These are phyloP conservation scores for Helobdella robusta DNA, from an alignment of 2,888 invertebrate genomes.

Conservation along the genomic window DNA sequence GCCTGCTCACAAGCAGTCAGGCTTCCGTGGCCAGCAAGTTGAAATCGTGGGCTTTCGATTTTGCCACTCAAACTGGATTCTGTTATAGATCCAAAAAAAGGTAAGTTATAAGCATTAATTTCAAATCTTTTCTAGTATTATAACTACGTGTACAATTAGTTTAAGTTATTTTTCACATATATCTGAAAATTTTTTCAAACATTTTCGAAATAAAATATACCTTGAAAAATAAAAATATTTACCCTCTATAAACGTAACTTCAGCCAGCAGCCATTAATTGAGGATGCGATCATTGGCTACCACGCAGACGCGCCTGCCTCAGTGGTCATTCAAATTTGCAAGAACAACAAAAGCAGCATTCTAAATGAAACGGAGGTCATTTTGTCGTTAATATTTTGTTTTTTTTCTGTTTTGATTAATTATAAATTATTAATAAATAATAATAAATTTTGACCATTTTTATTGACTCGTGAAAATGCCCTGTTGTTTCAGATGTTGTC, in stretches of 20 bases:
- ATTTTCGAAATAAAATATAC: neutral
- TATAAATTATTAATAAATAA: neutral
- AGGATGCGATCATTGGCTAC: constrained; percentile 43
- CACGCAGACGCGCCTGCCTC: constrained; percentile 41
- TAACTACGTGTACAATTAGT: no score
- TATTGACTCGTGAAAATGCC: no score
- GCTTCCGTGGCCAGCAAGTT: constrained; percentile 35
- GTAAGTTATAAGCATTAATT: neutral
- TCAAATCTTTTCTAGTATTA: no score
- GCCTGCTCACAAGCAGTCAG: constrained; percentile 39
- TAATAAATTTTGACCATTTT: no score
- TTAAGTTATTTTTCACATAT: no score
- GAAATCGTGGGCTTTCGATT: constrained; percentile 36
- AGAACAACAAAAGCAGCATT: neutral
- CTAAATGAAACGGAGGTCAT: constrained; percentile 11
- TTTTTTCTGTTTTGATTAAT: neutral
- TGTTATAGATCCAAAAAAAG: neutral
- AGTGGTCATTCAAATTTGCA: constrained; percentile 38
- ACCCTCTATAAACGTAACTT: neutral
- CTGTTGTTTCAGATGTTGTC: constrained; percentile 27
- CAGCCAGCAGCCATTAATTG: constrained; percentile 26
- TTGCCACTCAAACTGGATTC: neutral
- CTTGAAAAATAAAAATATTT: neutral
- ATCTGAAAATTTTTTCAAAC: neutral
- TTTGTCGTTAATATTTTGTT: neutral